Base-by-base conservation (phyloP, 1,140 invertebrate genomes). In the Monochamus saltuarius region DNA sequence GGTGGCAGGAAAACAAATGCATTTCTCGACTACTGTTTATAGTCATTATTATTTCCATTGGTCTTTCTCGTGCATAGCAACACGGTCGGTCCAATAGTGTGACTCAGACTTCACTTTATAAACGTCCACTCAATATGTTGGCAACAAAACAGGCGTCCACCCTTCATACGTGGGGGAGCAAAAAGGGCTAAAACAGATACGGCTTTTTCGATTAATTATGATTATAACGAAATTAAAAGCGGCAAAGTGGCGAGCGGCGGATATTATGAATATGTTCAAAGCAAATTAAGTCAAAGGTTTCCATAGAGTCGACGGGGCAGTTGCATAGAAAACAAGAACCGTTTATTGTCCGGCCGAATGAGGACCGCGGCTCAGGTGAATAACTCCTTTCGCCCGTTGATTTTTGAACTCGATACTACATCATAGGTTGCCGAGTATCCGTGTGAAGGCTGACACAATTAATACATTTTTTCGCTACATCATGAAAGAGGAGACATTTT, bases 151-250 rank as follows among this genome's bases (percentile, higher is more conserved):
- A 29, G 22, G 22, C 22, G 22, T 29, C 22, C 22, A 29, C 22
- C 22, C 22, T 29, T 29, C 22, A 6, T 29, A 29, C 22, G 22
- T 29, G 22, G 22, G 34, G 19, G 17, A 4, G 6, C 37, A 19
- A 53, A 40, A 53, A 39, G 51, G 11, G n/a, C 16, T n/a, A 16
- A 36, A 53, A 53, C 19, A 53, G 51, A 42, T 53, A 53, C 40
- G 51, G 51, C 36, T 42, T 53, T 53, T 53, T 53, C 51, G 38
- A 53, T 53, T 53, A 53, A 53, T 53, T 53, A 35, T 34, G 19
- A 50, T 35, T 50, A 53, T 38, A 53, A 53, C 51, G 4, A 53
- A 53, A 53, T 53, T 53, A 53, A 53, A 53, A 53, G 51, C 51
- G 13, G 37, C 47, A 50, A 50, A 50, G 47, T 13, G 22, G 16